These are phyloP conservation scores for Caenorhabditis virilis DNA, from an alignment of 2,888 invertebrate species.

Conservation along the genomic window DNA sequence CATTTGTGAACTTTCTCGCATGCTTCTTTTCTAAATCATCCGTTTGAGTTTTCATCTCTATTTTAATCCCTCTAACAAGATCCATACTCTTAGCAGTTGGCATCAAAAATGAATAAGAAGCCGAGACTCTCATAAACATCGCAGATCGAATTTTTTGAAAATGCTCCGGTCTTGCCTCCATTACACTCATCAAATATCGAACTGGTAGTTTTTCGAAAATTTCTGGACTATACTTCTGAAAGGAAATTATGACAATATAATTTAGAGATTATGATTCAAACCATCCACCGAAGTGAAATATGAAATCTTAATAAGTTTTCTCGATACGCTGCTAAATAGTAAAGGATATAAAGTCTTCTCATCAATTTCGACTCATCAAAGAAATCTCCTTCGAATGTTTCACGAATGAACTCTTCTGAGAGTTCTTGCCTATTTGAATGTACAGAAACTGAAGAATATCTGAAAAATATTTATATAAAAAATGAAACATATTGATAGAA, in stretches of 20 bases:
- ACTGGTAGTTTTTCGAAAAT: constrained; percentile 41
- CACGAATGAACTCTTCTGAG: constrained; percentile 9
- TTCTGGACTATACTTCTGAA: constrained; percentile 27
- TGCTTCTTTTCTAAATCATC: background rate
- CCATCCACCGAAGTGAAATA: constrained; percentile 6
- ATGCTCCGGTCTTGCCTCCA: constrained; percentile 29
- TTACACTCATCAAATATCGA: constrained; percentile 41
- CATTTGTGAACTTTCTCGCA: background rate
- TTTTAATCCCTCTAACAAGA: background rate
- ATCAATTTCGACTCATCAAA: constrained; percentile 13
- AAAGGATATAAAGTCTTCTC: constrained; percentile 20
- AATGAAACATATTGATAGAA: background rate
- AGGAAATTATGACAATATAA: background rate
- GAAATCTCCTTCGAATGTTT: background rate
- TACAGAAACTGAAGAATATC: constrained; percentile 7
- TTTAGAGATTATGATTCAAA: background rate
- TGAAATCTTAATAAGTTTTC: constrained; percentile 19
- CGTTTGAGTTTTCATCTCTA: background rate
- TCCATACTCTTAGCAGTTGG: constrained; percentile 22
- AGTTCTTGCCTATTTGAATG: constrained; percentile 2
- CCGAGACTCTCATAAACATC: too few species aligned
- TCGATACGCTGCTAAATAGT: constrained; percentile 36
- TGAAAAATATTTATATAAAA: background rate
- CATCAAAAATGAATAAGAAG: constrained; percentile 43
- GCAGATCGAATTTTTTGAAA: constrained; percentile 19